Evolutionary conservation across 2,113 vertebrate genomes (phyloP).

Genomic region (Camarhynchus parvulus): DNA sequence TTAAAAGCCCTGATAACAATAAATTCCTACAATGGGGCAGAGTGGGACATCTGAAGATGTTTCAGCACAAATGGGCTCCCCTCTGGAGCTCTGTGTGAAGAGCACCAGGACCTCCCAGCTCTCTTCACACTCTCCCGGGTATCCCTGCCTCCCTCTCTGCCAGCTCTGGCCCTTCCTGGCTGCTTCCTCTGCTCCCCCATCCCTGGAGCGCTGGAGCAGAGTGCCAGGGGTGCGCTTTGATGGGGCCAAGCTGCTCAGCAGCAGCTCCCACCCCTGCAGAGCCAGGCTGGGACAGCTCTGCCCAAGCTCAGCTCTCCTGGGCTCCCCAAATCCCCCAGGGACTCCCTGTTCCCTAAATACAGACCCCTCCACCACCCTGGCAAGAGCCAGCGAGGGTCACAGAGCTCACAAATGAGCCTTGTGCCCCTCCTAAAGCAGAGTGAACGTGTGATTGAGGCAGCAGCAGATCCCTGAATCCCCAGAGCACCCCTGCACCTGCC

Average conservation of each 20-base stretch:
- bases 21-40: background rate
- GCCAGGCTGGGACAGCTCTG: background rate
- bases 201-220: accelerated
- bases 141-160: background rate
- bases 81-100: background rate
- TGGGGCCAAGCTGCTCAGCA: background rate
- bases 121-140: background rate
- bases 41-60: background rate
- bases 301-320: accelerated
- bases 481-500: background rate
- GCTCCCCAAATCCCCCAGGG: background rate
- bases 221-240: background rate
- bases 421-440: background rate
- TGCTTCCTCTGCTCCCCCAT: background rate
- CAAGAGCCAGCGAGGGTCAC: background rate
- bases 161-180: background rate
- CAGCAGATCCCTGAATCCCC: background rate
- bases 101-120: background rate
- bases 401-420: background rate
- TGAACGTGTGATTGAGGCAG: background rate
- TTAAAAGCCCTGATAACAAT: background rate
- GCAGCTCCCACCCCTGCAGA: background rate
- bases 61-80: background rate
- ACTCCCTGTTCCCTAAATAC: background rate
- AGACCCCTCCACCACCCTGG: background rate